Evolutionary conservation across 2,797 vertebrate genomes (phyloP), one percentile per base, ranked within the genome.

Genomic region (Harpagifer antarcticus): DNA sequence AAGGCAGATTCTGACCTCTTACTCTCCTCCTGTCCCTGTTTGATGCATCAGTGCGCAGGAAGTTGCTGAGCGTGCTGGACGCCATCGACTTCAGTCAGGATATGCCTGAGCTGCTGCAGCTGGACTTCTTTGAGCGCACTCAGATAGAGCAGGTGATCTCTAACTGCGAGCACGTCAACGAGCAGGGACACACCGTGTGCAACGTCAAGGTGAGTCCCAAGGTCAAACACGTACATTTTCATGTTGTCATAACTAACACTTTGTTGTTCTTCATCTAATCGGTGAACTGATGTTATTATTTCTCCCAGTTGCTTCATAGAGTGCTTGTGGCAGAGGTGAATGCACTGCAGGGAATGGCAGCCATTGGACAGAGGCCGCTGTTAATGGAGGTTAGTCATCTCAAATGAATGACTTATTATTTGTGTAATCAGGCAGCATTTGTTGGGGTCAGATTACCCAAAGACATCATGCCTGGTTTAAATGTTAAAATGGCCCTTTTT

Each of bases 121-220:
- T 99, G 87, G 97, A 99, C 90, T 99, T 98, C 89, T 99, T 99
- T 89, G 98, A 99, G 78, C 96, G 97, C 15, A 68, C 95, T 74
- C 97, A 98, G 91, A 99, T 99, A 17, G 98, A 99, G 54, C 98
- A 99, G 89, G 98, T 99, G 72, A 99, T 99, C 95, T 92, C 96
- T 67, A 99, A 98, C 87, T 99, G 98, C 58, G 98, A 99, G 78
- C 98, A 99, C 1, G 95, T 97, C 92, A 98, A 97, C 10, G 95
- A 97, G 71, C 96, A 96, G 27, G 97, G 97, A 20, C 97, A 97
- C 91, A 97, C 96, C 0, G 95, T 98, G 74, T 99, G 98, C 94
- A 99, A 98, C 0, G 95, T 99, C 48, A 99, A 99, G 96, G 98
- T 99, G 19, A 6, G 71, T 2, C 11, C 74, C 9, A 11, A 14